Percentiles rank a stretch among this genome's conserved stretches.
These are phyloP conservation scores for Laticauda colubrina DNA, from an alignment of 2,113 vertebrate species.

Conservation along the genomic window DNA sequence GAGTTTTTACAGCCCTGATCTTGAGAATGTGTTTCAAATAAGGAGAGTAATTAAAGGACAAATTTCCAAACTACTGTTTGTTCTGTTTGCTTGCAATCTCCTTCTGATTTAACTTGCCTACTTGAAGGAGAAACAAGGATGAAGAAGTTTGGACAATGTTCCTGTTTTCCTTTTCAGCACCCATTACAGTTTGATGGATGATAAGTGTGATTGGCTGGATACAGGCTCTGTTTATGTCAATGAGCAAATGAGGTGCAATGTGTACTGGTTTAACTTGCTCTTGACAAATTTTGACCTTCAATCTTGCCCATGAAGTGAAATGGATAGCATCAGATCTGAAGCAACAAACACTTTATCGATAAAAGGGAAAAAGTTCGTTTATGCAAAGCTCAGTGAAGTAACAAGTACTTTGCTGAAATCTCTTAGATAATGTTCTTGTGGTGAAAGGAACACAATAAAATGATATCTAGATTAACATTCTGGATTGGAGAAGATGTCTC, in stretches of 20 bases:
- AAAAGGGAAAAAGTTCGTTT: not conserved
- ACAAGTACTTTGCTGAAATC: not conserved
- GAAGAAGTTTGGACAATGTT: not conserved
- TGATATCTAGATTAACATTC: not conserved
- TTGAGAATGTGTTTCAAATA: not conserved
- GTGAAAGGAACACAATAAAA: not conserved
- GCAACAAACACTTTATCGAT: not conserved
- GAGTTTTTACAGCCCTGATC: too few species aligned
- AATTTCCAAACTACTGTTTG: not conserved
- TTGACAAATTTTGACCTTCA: not conserved
- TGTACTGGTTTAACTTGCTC: not conserved
- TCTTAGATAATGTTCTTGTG: not conserved
- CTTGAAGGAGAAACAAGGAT: not conserved
- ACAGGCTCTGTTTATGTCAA: not conserved
- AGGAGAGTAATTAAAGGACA: not conserved
- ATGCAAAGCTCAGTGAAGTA: not conserved
- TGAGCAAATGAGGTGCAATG: not conserved
- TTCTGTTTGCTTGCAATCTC: not conserved
- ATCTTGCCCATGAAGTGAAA: not conserved
- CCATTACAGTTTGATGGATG: not conserved
- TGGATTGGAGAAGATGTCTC: not conserved
- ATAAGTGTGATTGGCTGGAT: not conserved
- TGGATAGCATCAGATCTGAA: not conserved
- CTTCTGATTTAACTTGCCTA: not conserved
- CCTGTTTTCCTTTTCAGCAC: not conserved